Percentiles rank a stretch among this genome's conserved stretches.
phyloP scores from a whole-genome alignment of 2,113 vertebrate species.

The Panthera tigris region DNA sequence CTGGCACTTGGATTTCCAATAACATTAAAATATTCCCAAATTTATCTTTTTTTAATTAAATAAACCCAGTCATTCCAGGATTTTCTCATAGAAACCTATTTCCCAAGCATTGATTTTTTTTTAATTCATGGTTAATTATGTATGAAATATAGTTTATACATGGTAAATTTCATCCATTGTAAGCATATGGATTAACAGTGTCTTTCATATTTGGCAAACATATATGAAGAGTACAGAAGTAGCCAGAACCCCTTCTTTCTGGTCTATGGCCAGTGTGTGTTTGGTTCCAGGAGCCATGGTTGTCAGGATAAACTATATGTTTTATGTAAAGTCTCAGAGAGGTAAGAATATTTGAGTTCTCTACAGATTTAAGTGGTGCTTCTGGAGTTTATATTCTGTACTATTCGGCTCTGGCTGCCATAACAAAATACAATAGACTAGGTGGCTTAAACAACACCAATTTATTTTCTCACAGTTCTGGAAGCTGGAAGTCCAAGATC shows the following conservation, averaged over 20 bases:
- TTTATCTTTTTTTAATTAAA: conserved; percentile 25
- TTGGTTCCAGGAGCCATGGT: not conserved
- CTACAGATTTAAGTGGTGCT: not conserved
- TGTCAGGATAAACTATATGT: not conserved
- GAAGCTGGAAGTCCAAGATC: not conserved
- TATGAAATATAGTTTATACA: not conserved
- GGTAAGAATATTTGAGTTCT: not conserved
- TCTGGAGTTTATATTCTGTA: not conserved
- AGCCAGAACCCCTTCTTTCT: not conserved
- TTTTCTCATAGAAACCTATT: not conserved
- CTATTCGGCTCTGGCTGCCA: not conserved
- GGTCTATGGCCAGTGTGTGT: not conserved
- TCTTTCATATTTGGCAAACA: not conserved
- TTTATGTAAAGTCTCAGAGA: not conserved
- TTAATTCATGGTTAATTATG: not conserved
- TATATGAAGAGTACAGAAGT: not conserved
- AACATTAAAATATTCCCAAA: not conserved
- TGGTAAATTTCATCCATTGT: not conserved
- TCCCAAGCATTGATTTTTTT: not conserved
- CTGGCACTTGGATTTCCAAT: not conserved
- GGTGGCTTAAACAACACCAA: not conserved
- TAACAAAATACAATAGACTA: not conserved
- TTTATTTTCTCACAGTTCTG: not conserved
- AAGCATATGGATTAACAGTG: not conserved
- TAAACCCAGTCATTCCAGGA: not conserved